These are phyloP conservation scores for Drosophila paramelanica DNA, from an alignment of 2,888 invertebrate genomes.

Conservation along the genomic window DNA sequence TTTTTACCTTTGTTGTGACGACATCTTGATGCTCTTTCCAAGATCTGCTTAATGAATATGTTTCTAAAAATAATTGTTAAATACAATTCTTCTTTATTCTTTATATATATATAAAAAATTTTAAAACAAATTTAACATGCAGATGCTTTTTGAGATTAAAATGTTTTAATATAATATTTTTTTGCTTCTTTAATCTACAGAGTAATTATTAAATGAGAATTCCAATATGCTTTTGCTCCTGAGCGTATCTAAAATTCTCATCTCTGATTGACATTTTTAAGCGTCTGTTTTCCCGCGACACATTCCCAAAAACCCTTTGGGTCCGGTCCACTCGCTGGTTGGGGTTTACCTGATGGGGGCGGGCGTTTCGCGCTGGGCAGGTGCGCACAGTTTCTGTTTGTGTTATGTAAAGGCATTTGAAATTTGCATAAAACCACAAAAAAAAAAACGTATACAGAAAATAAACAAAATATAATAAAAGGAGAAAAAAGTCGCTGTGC, in stretches of 20 bases:
- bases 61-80: not conserved
- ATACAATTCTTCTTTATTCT: not conserved
- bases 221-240: not conserved
- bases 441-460: constrained; percentile 19
- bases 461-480: constrained; percentile 8
- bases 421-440: constrained; percentile 64
- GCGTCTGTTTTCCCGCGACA: constrained; percentile 22
- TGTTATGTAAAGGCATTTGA: constrained; percentile 45
- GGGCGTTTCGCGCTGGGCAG: constrained; percentile 33
- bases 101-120: not conserved
- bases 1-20: not conserved
- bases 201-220: not conserved
- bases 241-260: constrained; percentile 22
- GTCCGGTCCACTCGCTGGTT: constrained; percentile 26
- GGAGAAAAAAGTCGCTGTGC: constrained; percentile 49
- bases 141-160: too few relatives aligned
- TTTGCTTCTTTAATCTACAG: not conserved
- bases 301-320: constrained; percentile 36
- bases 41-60: not conserved
- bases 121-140: too few relatives aligned
- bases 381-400: constrained; percentile 13
- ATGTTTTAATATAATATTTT: too few relatives aligned
- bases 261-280: constrained; percentile 46
- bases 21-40: constrained; percentile 19
- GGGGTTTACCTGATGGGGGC: constrained; percentile 39